Conservation (phyloP, 2,888 invertebrate species). For the Dynastes hyllus region DNA sequence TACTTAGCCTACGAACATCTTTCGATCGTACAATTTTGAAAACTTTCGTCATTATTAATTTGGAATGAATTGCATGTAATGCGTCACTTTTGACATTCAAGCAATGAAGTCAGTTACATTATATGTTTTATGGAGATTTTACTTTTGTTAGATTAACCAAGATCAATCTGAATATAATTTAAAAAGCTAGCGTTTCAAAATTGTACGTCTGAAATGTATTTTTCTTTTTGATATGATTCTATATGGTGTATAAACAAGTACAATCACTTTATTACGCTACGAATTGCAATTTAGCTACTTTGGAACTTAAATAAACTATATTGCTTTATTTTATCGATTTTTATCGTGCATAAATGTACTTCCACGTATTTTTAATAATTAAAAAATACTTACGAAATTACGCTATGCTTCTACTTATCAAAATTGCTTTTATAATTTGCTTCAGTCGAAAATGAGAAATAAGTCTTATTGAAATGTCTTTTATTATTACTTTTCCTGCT, state of each 20-base stretch:
- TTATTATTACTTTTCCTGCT: slow-evolving; percentile 3
- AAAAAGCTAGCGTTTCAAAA: not conserved
- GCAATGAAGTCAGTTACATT: too few species aligned
- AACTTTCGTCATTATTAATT: not conserved
- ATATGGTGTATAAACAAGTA: not conserved
- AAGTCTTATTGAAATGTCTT: slow-evolving; percentile 15
- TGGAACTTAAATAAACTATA: not conserved
- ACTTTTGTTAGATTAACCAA: not conserved
- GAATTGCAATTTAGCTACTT: not conserved
- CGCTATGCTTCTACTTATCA: too few species aligned
- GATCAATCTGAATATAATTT: not conserved
- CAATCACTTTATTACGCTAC: not conserved
- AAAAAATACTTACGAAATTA: slow-evolving; percentile 6
- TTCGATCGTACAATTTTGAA: not conserved
- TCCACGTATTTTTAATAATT: not conserved
- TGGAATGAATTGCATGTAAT: too few species aligned
- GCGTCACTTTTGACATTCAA: too few species aligned
- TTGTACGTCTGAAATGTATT: not conserved
- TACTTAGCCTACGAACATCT: not conserved
- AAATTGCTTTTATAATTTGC: not conserved
- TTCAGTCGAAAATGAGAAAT: not conserved
- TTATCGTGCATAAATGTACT: not conserved
- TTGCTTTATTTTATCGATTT: slow-evolving; percentile 1
- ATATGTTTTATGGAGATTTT: too few species aligned
- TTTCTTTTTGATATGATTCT: slow-evolving; percentile 13